These are phyloP conservation scores for Amia ocellicauda DNA, from an alignment of 2,113 vertebrate species.

Conservation along the genomic window DNA sequence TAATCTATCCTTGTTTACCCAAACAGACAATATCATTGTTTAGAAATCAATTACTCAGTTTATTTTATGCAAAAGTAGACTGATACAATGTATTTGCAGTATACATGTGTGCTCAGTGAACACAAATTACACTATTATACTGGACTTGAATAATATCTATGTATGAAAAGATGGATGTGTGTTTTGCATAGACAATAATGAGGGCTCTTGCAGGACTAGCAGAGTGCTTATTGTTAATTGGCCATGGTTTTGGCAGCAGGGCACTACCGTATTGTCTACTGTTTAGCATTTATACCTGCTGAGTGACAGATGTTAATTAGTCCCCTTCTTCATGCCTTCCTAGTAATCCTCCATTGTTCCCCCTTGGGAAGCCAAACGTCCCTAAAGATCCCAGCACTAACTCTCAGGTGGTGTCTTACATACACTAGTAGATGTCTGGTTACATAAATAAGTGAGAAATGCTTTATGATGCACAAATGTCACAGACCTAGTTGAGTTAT, in stretches of 20 bases:
- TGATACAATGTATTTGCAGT: no score
- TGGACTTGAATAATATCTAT: no score
- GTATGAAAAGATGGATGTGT: neutral
- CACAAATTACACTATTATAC: no score
- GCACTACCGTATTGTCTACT: conserved; percentile 27
- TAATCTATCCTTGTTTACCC: no score
- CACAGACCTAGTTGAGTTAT: conserved; percentile 4
- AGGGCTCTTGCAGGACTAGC: conserved; percentile 21
- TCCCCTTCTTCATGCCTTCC: conserved; percentile 24
- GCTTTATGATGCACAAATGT: conserved; percentile 1
- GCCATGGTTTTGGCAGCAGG: conserved; percentile 28
- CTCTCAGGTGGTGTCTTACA: conserved; percentile 1
- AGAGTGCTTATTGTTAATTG: conserved; percentile 38
- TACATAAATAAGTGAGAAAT: neutral
- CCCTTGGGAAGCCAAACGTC: conserved; percentile 13
- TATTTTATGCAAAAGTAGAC: no score
- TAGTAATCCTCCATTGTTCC: conserved; percentile 27
- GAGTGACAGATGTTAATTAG: conserved; percentile 45
- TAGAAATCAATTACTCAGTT: no score
- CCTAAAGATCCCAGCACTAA: conserved; percentile 9
- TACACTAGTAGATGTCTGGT: neutral
- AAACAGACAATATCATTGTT: no score
- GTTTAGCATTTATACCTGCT: conserved; percentile 29
- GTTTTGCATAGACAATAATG: conserved; percentile 11
- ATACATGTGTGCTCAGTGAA: no score